phyloP scores from a whole-genome alignment of 2,888 invertebrate genomes.

The Abrostola tripartita region DNA sequence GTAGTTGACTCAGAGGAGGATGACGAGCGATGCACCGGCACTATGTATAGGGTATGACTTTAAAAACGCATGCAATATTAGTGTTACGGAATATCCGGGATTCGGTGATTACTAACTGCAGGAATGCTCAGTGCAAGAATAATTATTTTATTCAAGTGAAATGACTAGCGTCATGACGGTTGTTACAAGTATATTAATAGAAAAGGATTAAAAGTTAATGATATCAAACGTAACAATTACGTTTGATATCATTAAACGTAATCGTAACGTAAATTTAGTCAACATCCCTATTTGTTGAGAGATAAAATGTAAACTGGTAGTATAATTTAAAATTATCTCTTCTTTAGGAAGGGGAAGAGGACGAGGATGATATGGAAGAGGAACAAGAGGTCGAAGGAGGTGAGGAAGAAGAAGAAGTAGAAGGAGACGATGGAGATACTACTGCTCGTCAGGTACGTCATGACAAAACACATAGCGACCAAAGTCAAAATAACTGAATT shows the following conservation, averaged over 20 bases:
- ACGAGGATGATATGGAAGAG: constrained; percentile 84
- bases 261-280: too few relatives aligned
- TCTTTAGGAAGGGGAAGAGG: constrained; percentile 87
- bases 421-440: constrained; percentile 77
- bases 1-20: constrained; percentile 94
- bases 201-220: too few relatives aligned
- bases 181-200: too few relatives aligned
- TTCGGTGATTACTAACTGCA: not conserved
- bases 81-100: too few relatives aligned
- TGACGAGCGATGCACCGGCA: constrained; percentile 89
- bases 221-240: too few relatives aligned
- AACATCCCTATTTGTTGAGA: not conserved
- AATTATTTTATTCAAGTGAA: too few relatives aligned
- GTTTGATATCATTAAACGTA: too few relatives aligned
- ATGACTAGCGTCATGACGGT: too few relatives aligned
- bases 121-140: not conserved
- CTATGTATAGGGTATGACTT: constrained; percentile 82
- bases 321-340: not conserved
- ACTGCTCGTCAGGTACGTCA: constrained; percentile 70
- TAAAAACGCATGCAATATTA: not conserved
- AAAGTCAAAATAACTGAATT: too few relatives aligned
- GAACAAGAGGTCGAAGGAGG: constrained; percentile 85
- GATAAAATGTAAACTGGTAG: not conserved
- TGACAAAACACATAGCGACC: not conserved
- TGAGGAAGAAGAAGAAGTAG: constrained; percentile 78